Evolutionary conservation across 2,113 vertebrate species (phyloP).

Genomic region (Meriones unguiculatus): DNA sequence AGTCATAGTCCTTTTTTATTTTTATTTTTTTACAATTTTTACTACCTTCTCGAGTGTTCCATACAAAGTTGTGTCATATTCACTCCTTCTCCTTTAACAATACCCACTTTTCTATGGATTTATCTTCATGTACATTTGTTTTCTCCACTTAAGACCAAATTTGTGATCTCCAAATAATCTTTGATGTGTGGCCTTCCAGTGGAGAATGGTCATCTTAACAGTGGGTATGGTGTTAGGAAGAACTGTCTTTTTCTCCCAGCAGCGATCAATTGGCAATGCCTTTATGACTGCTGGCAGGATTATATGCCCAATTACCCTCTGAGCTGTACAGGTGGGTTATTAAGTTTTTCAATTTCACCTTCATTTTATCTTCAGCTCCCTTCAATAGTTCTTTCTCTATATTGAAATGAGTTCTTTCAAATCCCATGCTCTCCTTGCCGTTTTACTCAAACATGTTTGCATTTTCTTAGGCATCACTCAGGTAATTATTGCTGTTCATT

Average conservation of each 20-base stretch:
- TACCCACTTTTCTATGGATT: constrained; percentile 13
- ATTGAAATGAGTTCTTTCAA: not conserved
- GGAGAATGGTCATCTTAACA: not conserved
- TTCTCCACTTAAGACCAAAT: not conserved
- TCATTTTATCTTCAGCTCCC: not conserved
- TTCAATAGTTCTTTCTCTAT: not conserved
- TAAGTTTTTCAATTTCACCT: not conserved
- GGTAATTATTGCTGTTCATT: not conserved
- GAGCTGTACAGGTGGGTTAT: not conserved
- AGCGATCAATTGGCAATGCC: not conserved
- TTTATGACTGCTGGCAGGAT: not conserved
- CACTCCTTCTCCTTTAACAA: not conserved
- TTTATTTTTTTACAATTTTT: no score
- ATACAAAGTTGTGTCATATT: not conserved
- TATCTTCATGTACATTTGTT: not conserved
- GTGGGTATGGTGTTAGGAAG: not conserved
- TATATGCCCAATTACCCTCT: not conserved
- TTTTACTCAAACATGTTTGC: not conserved
- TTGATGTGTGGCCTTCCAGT: constrained; percentile 39
- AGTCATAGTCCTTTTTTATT: not conserved
- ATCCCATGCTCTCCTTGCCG: not conserved
- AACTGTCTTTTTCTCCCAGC: not conserved
- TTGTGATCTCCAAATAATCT: constrained; percentile 64
- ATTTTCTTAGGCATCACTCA: not conserved
- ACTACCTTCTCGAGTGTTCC: not conserved